Evolutionary conservation across 2,797 vertebrate genomes (phyloP), one percentile per base, ranked within the genome.

Genomic region (Pelochelys cantorii): DNA sequence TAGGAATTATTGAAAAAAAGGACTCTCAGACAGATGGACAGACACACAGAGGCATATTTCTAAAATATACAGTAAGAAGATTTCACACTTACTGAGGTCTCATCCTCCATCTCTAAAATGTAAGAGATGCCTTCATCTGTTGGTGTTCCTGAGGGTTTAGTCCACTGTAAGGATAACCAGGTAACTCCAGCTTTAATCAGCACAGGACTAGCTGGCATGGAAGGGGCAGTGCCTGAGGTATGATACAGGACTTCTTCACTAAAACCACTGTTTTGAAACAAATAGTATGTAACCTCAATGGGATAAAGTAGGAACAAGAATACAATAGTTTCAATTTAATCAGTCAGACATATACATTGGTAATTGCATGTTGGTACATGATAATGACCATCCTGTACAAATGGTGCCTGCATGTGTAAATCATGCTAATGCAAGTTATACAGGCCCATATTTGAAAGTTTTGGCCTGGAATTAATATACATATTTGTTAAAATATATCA

Each of bases 81-180:
- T 88, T 95, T 77, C 77, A 84, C 88, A 98, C 98, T 98, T 98
- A 99, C 99, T 97, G 98, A 99, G 97, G 98, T 98, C 97, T 99
- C 99, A 97, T 99, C 99, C 96, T 99, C 99, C 99, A 99, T 99
- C 98, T 99, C 99, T 97, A 99, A 98, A 97, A 98, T 97, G 95
- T 99, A 99, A 59, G 97, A 98, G 97, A 99, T 99, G 93, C 99
- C 99, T 95, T 99, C 99, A 97, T 99, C 99, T 93, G 99, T 99
- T 48, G 99, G 99, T 90, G 99, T 99, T 97, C 98, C 98, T 93
- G 98, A 98, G 95, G 99, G 99, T 94, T 99, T 98, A 98, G 98
- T 98, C 99, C 99, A 99, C 96, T 98, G 98, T 95, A 99, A 95
- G 96, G 98, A 98, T 95, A 99, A 98, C 99, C 99, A 99, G 90